A percentile compares a stretch with the other conserved stretches of the same genome.
Evolutionary conservation across 2,113 vertebrate genomes (phyloP).

Genomic region (Sander vitreus): DNA sequence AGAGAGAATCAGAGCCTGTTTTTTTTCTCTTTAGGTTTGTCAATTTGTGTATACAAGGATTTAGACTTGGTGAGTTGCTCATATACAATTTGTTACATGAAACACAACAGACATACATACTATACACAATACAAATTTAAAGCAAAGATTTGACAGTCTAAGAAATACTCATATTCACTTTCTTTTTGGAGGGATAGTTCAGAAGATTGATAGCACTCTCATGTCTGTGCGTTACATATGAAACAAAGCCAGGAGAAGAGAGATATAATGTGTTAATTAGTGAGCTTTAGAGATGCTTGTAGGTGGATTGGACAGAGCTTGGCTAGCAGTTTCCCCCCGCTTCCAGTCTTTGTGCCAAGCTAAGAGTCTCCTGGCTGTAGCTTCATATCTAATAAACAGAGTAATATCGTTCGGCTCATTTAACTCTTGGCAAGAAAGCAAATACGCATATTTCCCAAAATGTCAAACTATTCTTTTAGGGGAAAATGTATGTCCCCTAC

Average conservation of each 20-base stretch:
- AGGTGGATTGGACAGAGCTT: background rate
- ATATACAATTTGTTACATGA: background rate
- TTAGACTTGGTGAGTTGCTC: background rate
- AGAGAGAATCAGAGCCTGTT: background rate
- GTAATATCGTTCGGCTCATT: background rate
- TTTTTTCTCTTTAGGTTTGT: background rate
- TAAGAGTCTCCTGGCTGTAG: background rate
- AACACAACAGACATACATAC: background rate
- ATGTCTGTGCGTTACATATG: background rate
- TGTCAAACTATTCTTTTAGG: background rate
- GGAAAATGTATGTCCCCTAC: background rate
- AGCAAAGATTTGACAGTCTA: background rate
- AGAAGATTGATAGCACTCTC: background rate
- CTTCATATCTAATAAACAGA: background rate
- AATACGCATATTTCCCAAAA: background rate
- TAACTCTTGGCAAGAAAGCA: background rate
- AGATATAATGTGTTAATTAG: background rate
- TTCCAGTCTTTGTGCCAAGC: constrained; percentile 3
- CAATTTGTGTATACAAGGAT: background rate
- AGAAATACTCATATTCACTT: background rate
- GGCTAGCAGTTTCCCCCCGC: background rate
- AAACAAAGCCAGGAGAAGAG: background rate
- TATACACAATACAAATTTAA: background rate
- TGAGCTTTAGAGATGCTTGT: background rate
- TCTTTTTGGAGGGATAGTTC: too few relatives aligned